phyloP scores from a whole-genome alignment of 2,888 invertebrate genomes.

The Xestia sexstrigata region DNA sequence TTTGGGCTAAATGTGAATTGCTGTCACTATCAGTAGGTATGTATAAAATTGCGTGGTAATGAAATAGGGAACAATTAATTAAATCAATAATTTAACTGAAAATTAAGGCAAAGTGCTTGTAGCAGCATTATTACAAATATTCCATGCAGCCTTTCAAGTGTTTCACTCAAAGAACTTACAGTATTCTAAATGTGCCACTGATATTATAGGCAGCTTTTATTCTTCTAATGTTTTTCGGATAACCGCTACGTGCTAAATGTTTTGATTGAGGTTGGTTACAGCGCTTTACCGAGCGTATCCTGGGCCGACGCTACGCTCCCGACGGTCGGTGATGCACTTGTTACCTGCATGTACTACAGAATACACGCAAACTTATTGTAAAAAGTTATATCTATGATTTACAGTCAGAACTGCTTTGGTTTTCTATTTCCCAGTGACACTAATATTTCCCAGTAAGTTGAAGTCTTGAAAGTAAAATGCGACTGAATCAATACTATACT shows the following conservation, averaged over 20 bases:
- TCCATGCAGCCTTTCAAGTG: slow-evolving; percentile 32
- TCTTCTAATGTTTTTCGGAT: slow-evolving; percentile 15
- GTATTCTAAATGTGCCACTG: slow-evolving; percentile 26
- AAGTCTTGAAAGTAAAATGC: slow-evolving; percentile 49
- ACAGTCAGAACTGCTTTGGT: slow-evolving; percentile 57
- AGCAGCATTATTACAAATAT: slow-evolving; percentile 25
- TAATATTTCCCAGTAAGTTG: slow-evolving; percentile 32
- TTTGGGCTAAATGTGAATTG: slow-evolving; percentile 12
- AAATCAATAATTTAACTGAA: slow-evolving; percentile 29
- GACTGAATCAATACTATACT: slow-evolving; percentile 44
- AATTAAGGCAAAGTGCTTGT: slow-evolving; percentile 16
- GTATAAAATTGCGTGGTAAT: slow-evolving; percentile 11
- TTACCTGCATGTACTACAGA: slow-evolving; percentile 6
- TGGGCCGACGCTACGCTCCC: not conserved
- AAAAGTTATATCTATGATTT: slow-evolving; percentile 36
- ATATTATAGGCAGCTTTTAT: slow-evolving; percentile 16
- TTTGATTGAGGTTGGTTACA: slow-evolving; percentile 11
- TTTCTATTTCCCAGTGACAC: slow-evolving; percentile 40
- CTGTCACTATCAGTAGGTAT: slow-evolving; percentile 1
- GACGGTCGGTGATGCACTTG: not conserved
- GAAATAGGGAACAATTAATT: slow-evolving; percentile 1
- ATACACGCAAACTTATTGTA: slow-evolving; percentile 40
- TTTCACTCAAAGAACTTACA: slow-evolving; percentile 39
- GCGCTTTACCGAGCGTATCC: not conserved
- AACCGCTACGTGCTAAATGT: slow-evolving; percentile 35